Evolutionary conservation across 2,113 vertebrate species (phyloP).

Genomic region (Amblyornis subalaris): DNA sequence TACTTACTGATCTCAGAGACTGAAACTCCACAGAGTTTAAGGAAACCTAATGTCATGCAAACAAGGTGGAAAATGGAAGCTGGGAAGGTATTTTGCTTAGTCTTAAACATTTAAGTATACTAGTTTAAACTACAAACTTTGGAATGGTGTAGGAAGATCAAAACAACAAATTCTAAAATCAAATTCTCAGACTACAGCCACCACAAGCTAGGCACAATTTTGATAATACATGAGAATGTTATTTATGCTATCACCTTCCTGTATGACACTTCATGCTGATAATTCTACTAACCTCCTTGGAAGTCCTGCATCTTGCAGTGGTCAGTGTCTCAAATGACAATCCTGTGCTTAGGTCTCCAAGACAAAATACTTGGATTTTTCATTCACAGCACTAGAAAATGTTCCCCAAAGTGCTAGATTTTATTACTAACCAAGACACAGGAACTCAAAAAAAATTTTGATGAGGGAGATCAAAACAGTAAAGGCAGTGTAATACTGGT

Average conservation of each 20-base stretch:
- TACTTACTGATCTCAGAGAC: not conserved
- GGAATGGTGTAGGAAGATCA: not conserved
- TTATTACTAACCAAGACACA: not conserved
- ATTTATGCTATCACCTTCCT: not conserved
- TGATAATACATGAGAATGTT: not conserved
- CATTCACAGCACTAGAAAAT: not conserved
- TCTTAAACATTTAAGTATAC: not conserved
- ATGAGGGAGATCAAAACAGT: not conserved
- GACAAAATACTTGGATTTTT: not conserved
- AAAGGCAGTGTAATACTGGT: not conserved
- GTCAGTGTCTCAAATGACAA: not conserved
- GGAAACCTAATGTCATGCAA: not conserved
- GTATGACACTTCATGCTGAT: not conserved
- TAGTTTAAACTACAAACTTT: not conserved
- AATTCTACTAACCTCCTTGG: not conserved
- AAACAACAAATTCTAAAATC: not conserved
- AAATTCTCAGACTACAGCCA: not conserved
- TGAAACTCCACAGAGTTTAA: not conserved
- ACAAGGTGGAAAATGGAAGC: not conserved
- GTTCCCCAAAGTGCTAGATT: not conserved
- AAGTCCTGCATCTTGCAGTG: not conserved
- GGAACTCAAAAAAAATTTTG: not conserved
- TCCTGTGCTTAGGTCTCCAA: not conserved
- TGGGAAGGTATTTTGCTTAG: not conserved
- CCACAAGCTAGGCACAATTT: not conserved